Conservation (phyloP, 2,888 invertebrate genomes). For the Phengaris arion region DNA sequence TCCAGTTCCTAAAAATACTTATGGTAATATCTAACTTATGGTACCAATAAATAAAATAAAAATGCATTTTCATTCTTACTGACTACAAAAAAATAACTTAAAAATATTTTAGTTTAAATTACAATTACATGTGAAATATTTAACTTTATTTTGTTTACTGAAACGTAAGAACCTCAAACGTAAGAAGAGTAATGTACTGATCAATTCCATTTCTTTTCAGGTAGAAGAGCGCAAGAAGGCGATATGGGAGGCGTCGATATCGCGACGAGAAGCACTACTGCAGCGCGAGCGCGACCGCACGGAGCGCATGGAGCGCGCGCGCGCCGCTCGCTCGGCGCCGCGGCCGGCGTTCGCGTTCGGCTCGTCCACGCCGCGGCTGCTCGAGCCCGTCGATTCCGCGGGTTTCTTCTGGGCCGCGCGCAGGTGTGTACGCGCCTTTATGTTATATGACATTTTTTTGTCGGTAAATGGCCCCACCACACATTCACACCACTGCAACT, state of each 20-base stretch:
- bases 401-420: slow-evolving; percentile 92
- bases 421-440: slow-evolving; percentile 65
- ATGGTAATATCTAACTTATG: too few species aligned
- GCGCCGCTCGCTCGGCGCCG: slow-evolving; percentile 84
- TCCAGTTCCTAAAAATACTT: too few species aligned
- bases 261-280: slow-evolving; percentile 90
- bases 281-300: slow-evolving; percentile 92
- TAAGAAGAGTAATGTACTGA: too few species aligned
- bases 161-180: too few species aligned
- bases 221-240: slow-evolving; percentile 94
- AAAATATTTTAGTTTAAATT: too few species aligned
- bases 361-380: slow-evolving; percentile 92
- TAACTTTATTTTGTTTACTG: too few species aligned
- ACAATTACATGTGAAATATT: too few species aligned
- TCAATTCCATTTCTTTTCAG: slow-evolving; percentile 50
- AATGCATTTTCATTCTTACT: too few species aligned
- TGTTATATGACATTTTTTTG: neutral
- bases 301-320: slow-evolving; percentile 88
- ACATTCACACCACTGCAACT: too few species aligned
- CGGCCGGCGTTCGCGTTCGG: slow-evolving; percentile 91
- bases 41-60: too few species aligned
- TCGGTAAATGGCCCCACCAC: too few species aligned
- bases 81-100: too few species aligned
- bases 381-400: slow-evolving; percentile 89
- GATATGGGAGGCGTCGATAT: slow-evolving; percentile 93